Evolutionary conservation across 2,797 vertebrate species (phyloP), one percentile per base, ranked within the genome.

Genomic region (Pipistrellus pipistrellus): DNA sequence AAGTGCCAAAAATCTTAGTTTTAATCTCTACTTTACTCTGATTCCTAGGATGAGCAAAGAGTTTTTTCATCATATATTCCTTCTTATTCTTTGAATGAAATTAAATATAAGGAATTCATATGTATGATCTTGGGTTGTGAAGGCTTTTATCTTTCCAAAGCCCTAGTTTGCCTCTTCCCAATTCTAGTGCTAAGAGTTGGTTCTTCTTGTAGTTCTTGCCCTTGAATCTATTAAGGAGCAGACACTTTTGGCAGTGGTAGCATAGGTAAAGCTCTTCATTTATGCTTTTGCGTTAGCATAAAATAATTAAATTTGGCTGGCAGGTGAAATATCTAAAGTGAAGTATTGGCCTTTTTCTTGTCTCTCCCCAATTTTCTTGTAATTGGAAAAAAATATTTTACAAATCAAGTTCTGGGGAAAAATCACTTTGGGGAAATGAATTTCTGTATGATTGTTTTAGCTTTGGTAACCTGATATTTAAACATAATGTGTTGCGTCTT

Each of bases 381-480:
- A 73, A 86, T 6, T 85, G 44, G 55, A 64, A 95, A 94, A 94
- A 71, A 17, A 77, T 95, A 59, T 27, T 93, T 75, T 96, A 91
- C 4, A 78, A 93, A 85, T 85, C 30, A 89, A 75, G 64, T 89
- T 48, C 80, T 66, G 30, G 41, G 30, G 80, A 17, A 83, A 94
- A 64, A 85, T 69, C 32, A 20, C 44, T 62, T 85, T n/a, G n/a
- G n/a, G 41, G 41, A 93, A 84, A 86, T 48, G 14, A 94, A 55
- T 72, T n/a, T 88, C 62, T 62, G 10, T 41, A 80, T 59, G 20
- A 88, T 81, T 95, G 6, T 80, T 82, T 94, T 10, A 88, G 46
- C 6, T 13, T 3, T 95, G 95, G 62, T 89, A 76, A 84, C 14
- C 8, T 96, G 77, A 87, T 84, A 73, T 4, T 38, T 85, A 90